phyloP scores from a whole-genome alignment of 2,797 vertebrate genomes.

The Enteromius trimaculatus region DNA sequence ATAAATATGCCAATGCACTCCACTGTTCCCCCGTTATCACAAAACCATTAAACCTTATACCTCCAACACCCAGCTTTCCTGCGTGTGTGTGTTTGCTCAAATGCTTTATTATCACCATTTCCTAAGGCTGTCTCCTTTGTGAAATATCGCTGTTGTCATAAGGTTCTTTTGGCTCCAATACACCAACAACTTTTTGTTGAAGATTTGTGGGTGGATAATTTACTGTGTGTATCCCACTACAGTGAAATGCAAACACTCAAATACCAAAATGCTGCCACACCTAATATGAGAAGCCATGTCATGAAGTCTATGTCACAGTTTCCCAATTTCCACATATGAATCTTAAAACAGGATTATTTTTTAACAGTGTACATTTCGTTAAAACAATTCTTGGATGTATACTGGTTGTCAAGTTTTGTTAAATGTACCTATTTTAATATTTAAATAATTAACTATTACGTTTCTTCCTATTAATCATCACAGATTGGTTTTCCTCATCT shows the following conservation, averaged over 20 bases:
- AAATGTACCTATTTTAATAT: not conserved
- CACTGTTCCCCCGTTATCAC: slow-evolving; percentile 51
- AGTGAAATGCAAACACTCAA: slow-evolving; percentile 21
- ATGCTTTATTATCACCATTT: slow-evolving; percentile 49
- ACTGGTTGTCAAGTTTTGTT: no score
- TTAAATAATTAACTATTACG: not conserved
- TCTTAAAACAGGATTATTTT: not conserved
- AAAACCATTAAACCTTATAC: slow-evolving; percentile 41
- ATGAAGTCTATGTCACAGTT: not conserved
- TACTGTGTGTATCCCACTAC: slow-evolving; percentile 17
- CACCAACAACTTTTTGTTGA: not conserved
- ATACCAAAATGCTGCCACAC: slow-evolving; percentile 1
- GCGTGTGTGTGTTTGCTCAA: slow-evolving; percentile 22
- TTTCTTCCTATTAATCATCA: not conserved
- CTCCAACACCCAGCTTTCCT: slow-evolving; percentile 53
- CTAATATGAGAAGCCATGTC: not conserved
- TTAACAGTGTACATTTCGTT: not conserved
- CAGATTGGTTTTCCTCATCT: slow-evolving; percentile 4
- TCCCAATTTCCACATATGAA: not conserved
- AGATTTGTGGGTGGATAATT: slow-evolving; percentile 23
- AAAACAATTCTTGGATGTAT: no score
- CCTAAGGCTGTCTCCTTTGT: slow-evolving; percentile 33
- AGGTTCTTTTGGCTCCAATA: slow-evolving; percentile 15
- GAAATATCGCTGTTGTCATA: slow-evolving; percentile 32
- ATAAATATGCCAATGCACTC: slow-evolving; percentile 49